Percentiles rank a stretch among this genome's conserved stretches.
Evolutionary conservation across 1,140 invertebrate species (phyloP).

Genomic region (Calephelis nemesis): DNA sequence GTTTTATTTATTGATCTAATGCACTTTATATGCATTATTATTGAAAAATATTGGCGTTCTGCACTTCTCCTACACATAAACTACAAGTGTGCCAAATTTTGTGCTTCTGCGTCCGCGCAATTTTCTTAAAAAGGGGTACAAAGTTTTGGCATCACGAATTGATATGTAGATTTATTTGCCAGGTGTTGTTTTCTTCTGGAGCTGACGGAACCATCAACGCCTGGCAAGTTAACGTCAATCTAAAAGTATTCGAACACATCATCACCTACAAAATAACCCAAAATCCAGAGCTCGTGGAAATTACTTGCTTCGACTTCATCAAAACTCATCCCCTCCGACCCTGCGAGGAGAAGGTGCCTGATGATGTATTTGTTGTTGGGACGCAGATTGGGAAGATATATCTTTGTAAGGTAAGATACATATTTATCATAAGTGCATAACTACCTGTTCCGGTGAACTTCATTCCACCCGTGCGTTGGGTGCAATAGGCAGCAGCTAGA

Average conservation of each 20-base stretch:
- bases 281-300: constrained; percentile 38
- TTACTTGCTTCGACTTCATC: constrained; percentile 63
- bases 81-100: too few species aligned
- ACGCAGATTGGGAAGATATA: constrained; percentile 47
- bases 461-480: too few species aligned
- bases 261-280: constrained; percentile 46
- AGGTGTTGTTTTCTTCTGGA: constrained; percentile 54
- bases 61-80: too few species aligned
- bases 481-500: too few species aligned
- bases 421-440: too few species aligned
- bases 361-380: constrained; percentile 58
- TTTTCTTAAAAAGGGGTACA: too few species aligned
- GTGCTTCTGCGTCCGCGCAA: too few species aligned
- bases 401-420: constrained; percentile 44
- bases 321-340: constrained; percentile 46
- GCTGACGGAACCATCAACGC: constrained; percentile 55
- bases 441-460: too few species aligned
- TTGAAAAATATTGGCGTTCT: too few species aligned
- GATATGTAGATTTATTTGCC: background rate
- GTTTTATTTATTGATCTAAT: too few species aligned
- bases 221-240: constrained; percentile 55
- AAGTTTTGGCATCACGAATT: too few species aligned
- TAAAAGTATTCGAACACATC: constrained; percentile 53
- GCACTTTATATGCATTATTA: too few species aligned
- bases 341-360: constrained; percentile 40